Evolutionary conservation across 2,113 vertebrate genomes (phyloP).

Genomic region (Thalassarche chlororhynchos): DNA sequence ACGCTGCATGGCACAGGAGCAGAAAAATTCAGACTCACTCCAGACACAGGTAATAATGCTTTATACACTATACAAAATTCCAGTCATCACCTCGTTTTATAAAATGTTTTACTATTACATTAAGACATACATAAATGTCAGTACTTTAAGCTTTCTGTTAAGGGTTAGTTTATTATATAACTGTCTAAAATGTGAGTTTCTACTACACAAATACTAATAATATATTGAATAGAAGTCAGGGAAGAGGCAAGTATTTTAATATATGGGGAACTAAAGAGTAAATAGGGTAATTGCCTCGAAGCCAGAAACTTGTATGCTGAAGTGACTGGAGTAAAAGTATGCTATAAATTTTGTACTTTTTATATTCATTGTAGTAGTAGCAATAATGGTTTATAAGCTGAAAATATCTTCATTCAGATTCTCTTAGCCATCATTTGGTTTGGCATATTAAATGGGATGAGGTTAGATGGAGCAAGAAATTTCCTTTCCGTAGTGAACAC

Average conservation of each 20-base stretch:
- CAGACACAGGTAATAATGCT: conserved; percentile 86
- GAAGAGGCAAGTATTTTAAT: neutral
- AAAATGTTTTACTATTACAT: neutral
- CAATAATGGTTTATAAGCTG: neutral
- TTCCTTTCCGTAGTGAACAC: neutral
- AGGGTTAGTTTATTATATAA: neutral
- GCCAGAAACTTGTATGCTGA: neutral
- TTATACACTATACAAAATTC: neutral
- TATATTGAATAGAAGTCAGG: neutral
- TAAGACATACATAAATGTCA: neutral
- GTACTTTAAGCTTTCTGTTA: neutral
- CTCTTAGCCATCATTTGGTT: neutral
- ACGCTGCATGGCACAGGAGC: conserved; percentile 86
- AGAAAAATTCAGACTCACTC: conserved; percentile 88
- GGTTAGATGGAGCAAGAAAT: neutral
- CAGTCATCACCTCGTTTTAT: neutral
- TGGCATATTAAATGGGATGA: neutral
- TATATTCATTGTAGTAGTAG: neutral
- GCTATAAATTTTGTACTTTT: neutral
- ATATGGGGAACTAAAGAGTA: neutral
- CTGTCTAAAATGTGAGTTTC: neutral
- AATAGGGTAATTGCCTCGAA: neutral
- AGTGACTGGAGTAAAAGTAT: neutral
- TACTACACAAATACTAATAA: neutral
- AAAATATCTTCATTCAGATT: neutral